Evolutionary conservation across 2,888 invertebrate genomes (phyloP), one percentile per base, ranked within the genome.

Genomic region (Pseudolycoriella hygida): DNA sequence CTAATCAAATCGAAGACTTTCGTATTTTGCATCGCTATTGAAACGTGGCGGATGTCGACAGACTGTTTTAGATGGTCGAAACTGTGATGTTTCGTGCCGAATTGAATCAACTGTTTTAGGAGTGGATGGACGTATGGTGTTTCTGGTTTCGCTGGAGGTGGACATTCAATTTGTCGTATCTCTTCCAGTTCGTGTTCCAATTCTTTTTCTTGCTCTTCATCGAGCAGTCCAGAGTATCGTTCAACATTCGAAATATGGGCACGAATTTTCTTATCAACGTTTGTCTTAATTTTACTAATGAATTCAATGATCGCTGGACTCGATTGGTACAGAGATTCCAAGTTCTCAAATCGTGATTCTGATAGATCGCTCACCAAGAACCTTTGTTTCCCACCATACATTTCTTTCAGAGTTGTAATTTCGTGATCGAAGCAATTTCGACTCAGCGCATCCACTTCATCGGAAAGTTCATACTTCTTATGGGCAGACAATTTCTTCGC

Each of bases 161-260:
- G 43, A 10, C 43, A 18, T 14, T 43, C 43, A 17, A 43, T 11
- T 20, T 43, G 37, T 15, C 12, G 15, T 20, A 34, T 10, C 11
- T 37, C 43, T 14, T 43, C 43, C 8, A 43, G n/a, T 15, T 43
- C 43, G 19, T 37, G 43, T 37, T 43, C 43, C 8, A 43, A 14
- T 17, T 43, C 43, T 15, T 43, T 43, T 11, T 43, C 43, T 37
- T 43, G 43, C 32, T 43, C 43, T n/a, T 43, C 43, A 34, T 43
- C 43, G 17, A 43, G n/a, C 10, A 18, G n/a, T n/a, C 17, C 14
- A 2, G n/a, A 10, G 14, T 32, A 32, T 32, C 43, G 34, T 34
- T 17, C 17, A 2, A 30, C 15, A 17, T 42, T 31, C 15, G 42
- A 31, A 17, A 17, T 30, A 3, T 31, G 32, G 2, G 14, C 17